Evolutionary conservation across 2,888 invertebrate species (phyloP).

Genomic region (Acrobasis suavella): DNA sequence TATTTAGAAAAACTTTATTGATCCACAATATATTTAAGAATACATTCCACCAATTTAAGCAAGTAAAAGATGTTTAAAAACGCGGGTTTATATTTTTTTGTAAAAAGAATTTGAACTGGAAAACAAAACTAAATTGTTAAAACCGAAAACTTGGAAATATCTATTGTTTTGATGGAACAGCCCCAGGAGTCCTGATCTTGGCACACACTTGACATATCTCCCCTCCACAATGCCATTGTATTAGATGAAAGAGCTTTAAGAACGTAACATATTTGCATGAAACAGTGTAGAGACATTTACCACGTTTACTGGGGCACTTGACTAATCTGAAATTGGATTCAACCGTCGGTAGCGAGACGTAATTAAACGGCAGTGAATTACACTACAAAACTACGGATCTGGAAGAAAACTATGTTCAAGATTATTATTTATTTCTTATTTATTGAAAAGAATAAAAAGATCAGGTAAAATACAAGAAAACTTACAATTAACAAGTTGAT

Average conservation of each 20-base stretch:
- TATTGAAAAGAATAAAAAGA: no score
- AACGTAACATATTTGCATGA: neutral
- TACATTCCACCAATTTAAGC: no score
- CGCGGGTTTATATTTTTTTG: no score
- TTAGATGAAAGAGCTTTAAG: neutral
- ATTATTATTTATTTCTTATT: no score
- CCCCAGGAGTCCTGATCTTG: neutral
- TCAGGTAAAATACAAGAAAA: no score
- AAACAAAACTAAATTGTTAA: no score
- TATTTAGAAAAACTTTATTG: no score
- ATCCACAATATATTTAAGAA: no score
- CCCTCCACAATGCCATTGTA: neutral
- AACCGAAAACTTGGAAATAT: neutral
- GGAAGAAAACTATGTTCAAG: no score
- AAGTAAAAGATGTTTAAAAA: no score
- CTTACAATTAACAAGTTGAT: no score
- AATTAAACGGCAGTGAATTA: neutral
- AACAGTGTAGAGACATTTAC: neutral
- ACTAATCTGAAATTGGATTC: neutral
- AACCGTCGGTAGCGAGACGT: neutral
- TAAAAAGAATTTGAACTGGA: no score
- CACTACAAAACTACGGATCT: neutral
- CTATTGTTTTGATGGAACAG: neutral
- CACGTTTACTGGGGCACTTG: neutral
- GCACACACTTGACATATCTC: neutral